A percentile compares a stretch with the other conserved stretches of the same genome.
phyloP scores from a whole-genome alignment of 92 coral and sea anemone genomes.

The Epizoanthus ramosus region DNA sequence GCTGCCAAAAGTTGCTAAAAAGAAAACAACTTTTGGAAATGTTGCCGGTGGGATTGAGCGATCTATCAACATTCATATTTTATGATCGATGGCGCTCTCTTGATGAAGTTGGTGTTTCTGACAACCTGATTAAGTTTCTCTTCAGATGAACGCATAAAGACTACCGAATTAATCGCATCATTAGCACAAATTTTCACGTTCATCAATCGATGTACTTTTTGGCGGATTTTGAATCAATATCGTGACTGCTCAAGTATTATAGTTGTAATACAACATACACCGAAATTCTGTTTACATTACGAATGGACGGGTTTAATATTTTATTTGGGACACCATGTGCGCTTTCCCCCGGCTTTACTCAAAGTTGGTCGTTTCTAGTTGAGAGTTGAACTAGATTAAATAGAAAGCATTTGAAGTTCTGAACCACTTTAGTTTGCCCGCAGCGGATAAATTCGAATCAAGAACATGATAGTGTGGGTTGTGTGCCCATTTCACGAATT shows the following conservation, averaged over 20 bases:
- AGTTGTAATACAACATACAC: neutral
- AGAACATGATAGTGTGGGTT: neutral
- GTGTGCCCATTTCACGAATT: slow-evolving; percentile 7
- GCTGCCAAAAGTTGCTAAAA: neutral
- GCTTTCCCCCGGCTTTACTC: neutral
- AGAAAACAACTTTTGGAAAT: slow-evolving; percentile 22
- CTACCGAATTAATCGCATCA: slow-evolving; percentile 21
- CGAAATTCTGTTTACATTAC: neutral
- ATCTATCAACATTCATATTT: slow-evolving; percentile 24
- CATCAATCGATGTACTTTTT: neutral
- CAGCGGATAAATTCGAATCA: neutral
- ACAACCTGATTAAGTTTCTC: slow-evolving; percentile 38
- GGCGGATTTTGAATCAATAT: neutral
- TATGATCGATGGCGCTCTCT: slow-evolving; percentile 20
- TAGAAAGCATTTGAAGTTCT: neutral
- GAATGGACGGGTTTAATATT: neutral
- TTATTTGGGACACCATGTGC: slow-evolving; percentile 2
- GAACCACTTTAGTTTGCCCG: neutral
- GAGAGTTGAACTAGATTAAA: neutral
- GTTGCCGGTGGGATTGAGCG: slow-evolving; percentile 14
- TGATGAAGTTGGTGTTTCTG: slow-evolving; percentile 20
- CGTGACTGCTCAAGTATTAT: neutral
- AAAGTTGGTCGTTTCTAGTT: neutral
- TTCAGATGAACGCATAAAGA: neutral
- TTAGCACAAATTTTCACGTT: slow-evolving; percentile 40